Evolutionary conservation across 2,888 invertebrate genomes (phyloP), one percentile per base, ranked within the genome.

Genomic region (Atethmia centrago): DNA sequence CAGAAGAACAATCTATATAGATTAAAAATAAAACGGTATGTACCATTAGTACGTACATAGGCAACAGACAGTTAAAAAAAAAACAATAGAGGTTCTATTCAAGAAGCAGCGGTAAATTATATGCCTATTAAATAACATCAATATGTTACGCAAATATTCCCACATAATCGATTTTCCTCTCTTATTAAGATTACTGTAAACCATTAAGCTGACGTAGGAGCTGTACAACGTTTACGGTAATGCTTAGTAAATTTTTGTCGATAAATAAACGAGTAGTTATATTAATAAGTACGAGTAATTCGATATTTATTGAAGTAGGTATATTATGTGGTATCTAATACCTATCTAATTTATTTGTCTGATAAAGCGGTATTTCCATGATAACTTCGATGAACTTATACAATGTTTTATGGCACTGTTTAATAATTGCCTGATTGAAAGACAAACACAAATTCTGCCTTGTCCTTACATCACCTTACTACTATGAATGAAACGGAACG

Each of bases 401-500:
- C 19, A 28, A 21, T 31, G 2, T 42, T 53, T 25, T 25, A 25
- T 14, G 0, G 14, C 4, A 0, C 5, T 2, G 19, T 40, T 31
- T 45, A 40, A 28, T n/a, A 40, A 47, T 2, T 42, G 19, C 31
- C 1, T 19, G 21, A 3, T 55, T 55, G 12, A n/a, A n/a, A 31
- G 5, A n/a, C 10, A 47, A 74, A 21, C 19, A 55, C 19, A 31
- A 74, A 40, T 68, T 21, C 31, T 58, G 25, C 19, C 36, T 40
- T 28, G 31, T 12, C 3, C 55, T 82, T 77, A 62, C 68, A 51
- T 62, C 77, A 68, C 21, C 12, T 19, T 28, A 56, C 14, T 28
- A 42, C 36, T 58, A 53, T 85, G 90, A 90, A 88, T 91, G 77
- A 88, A 94, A 94, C 90, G 93, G 90, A 95, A 95, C 95, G 95